Percentiles rank a stretch among this genome's conserved stretches.
Evolutionary conservation across 2,888 invertebrate genomes (phyloP).

Genomic region (Ophion slaviceki): DNA sequence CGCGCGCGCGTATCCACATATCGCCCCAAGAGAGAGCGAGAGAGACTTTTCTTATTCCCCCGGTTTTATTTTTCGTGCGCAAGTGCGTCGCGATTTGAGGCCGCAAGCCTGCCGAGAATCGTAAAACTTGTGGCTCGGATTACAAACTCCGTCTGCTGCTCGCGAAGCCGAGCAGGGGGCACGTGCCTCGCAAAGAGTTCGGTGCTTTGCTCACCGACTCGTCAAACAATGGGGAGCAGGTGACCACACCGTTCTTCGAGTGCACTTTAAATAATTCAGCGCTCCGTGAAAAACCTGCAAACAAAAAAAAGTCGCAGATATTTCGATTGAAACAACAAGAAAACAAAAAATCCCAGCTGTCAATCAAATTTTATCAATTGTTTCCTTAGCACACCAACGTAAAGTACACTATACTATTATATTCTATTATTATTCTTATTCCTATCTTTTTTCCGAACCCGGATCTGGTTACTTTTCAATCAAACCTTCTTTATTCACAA

Average conservation of each 20-base stretch:
- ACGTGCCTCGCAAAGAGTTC: slow-evolving; percentile 31
- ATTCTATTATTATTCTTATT: too few species aligned
- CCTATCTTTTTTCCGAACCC: too few species aligned
- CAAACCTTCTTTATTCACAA: too few species aligned
- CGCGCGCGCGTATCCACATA: background rate
- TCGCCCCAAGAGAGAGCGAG: background rate
- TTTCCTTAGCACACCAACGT: too few species aligned
- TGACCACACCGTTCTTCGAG: slow-evolving; percentile 64
- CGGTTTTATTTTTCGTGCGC: slow-evolving; percentile 41
- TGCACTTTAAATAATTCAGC: background rate
- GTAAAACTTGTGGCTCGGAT: slow-evolving; percentile 75
- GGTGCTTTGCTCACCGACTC: slow-evolving; percentile 5
- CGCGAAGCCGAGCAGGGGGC: slow-evolving; percentile 5
- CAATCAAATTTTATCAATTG: too few species aligned
- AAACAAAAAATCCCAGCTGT: background rate
- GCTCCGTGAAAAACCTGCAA: background rate
- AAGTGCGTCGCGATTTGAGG: slow-evolving; percentile 47
- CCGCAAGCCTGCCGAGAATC: slow-evolving; percentile 66
- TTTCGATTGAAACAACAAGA: background rate
- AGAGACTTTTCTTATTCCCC: slow-evolving; percentile 34
- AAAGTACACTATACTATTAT: too few species aligned
- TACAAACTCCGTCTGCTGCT: slow-evolving; percentile 62
- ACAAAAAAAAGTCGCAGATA: background rate
- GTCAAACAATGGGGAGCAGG: slow-evolving; percentile 76
- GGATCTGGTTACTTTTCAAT: too few species aligned